A percentile compares a stretch with the other conserved stretches of the same genome.
These are phyloP conservation scores for Halotydeus destructor DNA, from an alignment of 1,140 invertebrate genomes.

Conservation along the genomic window DNA sequence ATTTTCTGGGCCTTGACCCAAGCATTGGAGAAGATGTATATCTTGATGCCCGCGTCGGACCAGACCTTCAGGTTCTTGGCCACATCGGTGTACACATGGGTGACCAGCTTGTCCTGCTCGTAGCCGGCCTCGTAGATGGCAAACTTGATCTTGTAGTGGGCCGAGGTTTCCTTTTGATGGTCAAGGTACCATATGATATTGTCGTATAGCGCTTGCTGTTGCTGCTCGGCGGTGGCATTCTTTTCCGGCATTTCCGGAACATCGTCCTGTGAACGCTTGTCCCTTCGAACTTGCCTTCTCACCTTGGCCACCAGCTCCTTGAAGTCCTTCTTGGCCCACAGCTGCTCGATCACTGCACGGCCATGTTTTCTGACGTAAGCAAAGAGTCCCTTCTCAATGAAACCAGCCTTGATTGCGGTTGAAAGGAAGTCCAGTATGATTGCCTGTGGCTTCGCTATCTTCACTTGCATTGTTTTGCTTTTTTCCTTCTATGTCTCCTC, in stretches of 20 bases:
- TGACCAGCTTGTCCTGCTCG: background rate
- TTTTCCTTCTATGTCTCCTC: too few species aligned
- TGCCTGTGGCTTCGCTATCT: background rate
- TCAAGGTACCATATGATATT: too few species aligned
- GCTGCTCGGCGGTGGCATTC: too few species aligned
- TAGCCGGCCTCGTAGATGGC: background rate
- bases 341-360: background rate
- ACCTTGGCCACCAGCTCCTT: too few species aligned
- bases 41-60: background rate
- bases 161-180: background rate
- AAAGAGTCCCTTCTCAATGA: conserved; percentile 7
- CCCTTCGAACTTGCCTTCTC: too few species aligned
- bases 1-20: background rate
- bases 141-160: background rate
- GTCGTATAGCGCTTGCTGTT: too few species aligned
- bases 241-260: too few species aligned
- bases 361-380: conserved; percentile 1
- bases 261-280: too few species aligned
- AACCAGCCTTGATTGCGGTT: conserved; percentile 1
- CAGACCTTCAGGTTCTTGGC: background rate
- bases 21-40: background rate
- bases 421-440: conserved; percentile 1
- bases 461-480: background rate
- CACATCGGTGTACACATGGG: background rate
- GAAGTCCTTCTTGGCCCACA: conserved; percentile 14